phyloP scores from a whole-genome alignment of 2,888 invertebrate genomes.

The Steinernema hermaphroditum region DNA sequence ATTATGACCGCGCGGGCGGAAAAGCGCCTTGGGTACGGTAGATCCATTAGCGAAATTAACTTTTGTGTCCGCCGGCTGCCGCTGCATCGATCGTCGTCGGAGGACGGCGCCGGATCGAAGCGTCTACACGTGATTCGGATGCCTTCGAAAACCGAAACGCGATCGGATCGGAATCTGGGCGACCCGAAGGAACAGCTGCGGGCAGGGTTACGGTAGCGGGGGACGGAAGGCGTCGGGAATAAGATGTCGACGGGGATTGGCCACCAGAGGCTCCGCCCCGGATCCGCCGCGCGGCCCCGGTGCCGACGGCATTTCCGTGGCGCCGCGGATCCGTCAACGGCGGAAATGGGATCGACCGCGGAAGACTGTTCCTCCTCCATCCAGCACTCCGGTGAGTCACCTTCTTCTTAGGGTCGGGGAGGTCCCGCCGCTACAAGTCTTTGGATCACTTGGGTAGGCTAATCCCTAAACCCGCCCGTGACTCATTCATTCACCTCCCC shows the following conservation, averaged over 20 bases:
- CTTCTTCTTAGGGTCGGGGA: too few species aligned
- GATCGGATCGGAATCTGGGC: too few species aligned
- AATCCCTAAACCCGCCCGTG: too few species aligned
- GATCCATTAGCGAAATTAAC: slow-evolving; percentile 27
- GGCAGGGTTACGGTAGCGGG: slow-evolving; percentile 18
- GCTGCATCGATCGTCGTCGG: too few species aligned
- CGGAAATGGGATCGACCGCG: slow-evolving; percentile 22
- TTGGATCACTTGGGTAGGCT: too few species aligned
- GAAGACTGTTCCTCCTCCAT: slow-evolving; percentile 26
- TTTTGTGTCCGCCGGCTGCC: neutral
- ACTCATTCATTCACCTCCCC: too few species aligned
- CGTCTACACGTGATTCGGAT: too few species aligned
- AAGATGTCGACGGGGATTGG: slow-evolving; percentile 19
- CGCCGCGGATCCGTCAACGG: slow-evolving; percentile 6
- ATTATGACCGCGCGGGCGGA: slow-evolving; percentile 30
- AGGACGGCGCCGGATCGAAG: too few species aligned
- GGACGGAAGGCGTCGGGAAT: slow-evolving; percentile 18
- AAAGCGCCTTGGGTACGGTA: slow-evolving; percentile 25
- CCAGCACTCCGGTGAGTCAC: slow-evolving; percentile 21
- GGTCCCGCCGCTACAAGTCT: too few species aligned
- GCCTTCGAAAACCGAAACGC: too few species aligned
- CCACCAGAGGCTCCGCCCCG: slow-evolving; percentile 1
- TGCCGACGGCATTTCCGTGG: slow-evolving; percentile 27
- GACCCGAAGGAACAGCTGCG: too few species aligned
- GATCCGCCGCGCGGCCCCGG: slow-evolving; percentile 22